phyloP scores from a whole-genome alignment of 2,113 vertebrate genomes.

The Spilogale gracilis region DNA sequence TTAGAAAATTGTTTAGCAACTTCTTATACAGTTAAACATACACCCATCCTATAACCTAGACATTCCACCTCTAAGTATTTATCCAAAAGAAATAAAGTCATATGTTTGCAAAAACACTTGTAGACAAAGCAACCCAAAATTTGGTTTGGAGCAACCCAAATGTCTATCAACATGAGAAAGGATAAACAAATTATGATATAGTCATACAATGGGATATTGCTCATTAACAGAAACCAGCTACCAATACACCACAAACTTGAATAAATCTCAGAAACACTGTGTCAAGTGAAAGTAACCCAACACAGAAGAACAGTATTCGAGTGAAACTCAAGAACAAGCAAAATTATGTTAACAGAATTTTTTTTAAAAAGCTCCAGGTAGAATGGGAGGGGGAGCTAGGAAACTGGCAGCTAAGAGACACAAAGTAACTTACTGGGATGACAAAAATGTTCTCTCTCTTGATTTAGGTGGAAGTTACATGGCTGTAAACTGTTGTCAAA shows the following conservation, averaged over 20 bases:
- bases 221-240: neutral
- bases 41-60: neutral
- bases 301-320: neutral
- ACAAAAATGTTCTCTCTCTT: neutral
- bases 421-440: neutral
- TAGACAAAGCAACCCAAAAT: neutral
- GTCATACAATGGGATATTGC: neutral
- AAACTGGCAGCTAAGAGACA: neutral
- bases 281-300: neutral
- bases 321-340: neutral
- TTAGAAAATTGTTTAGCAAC: neutral
- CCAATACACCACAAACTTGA: neutral
- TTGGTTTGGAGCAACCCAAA: neutral
- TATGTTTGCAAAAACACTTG: neutral
- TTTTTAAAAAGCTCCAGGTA: neutral
- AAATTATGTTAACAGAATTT: neutral
- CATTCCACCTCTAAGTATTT: conserved; percentile 6
- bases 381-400: no score
- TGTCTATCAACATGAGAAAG: neutral
- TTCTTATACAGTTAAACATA: conserved; percentile 16
- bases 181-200: neutral
- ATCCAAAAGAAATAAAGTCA: neutral
- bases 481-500: neutral
- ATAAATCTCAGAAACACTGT: neutral
- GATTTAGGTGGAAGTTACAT: neutral